Conservation (phyloP, 2,888 invertebrate species). For the Philaethria dido region DNA sequence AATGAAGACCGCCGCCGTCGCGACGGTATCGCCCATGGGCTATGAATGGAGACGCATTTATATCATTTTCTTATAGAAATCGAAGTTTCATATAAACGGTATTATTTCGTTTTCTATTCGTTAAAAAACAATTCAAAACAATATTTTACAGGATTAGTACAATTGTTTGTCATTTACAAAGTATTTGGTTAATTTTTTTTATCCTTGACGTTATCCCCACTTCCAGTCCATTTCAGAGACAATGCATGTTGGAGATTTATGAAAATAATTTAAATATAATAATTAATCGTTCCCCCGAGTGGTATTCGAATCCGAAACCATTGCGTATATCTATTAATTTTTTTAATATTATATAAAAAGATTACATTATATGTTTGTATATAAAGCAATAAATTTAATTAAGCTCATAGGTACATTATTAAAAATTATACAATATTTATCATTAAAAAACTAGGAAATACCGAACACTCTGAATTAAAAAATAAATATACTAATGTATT, state of each 20-base stretch:
- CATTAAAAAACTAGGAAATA: not conserved
- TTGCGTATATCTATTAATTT: not conserved
- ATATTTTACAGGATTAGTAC: not conserved
- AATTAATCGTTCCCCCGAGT: not conserved
- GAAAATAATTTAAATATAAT: not conserved
- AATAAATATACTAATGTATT: not conserved
- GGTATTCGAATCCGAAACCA: not conserved
- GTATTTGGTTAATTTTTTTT: not conserved
- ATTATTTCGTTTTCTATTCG: conserved; percentile 53
- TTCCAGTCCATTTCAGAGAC: too few relatives aligned
- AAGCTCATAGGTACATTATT: not conserved
- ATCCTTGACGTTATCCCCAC: too few relatives aligned
- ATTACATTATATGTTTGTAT: not conserved
- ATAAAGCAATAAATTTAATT: not conserved
- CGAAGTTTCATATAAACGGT: conserved; percentile 34
- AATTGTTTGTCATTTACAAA: not conserved
- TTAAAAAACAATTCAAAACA: not conserved
- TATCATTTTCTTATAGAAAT: conserved; percentile 35
- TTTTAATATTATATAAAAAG: not conserved
- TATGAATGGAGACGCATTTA: conserved; percentile 48
- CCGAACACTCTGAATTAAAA: not conserved
- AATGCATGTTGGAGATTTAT: not conserved
- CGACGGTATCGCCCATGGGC: conserved; percentile 46
- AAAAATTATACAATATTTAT: not conserved
- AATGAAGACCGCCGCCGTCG: conserved; percentile 55